Conservation (phyloP, 2,797 vertebrate genomes). For the Nyctalus aviator region DNA sequence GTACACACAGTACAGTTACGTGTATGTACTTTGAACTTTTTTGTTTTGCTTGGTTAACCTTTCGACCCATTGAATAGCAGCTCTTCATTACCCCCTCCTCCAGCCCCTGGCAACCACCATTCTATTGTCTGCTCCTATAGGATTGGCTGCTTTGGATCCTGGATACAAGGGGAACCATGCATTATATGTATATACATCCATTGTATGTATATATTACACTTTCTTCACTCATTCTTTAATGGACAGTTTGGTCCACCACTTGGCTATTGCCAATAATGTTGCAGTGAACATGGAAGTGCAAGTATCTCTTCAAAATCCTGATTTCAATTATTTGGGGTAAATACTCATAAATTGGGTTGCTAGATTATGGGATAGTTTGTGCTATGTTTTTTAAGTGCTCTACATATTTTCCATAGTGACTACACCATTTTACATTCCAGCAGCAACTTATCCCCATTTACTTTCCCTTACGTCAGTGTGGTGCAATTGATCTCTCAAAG, state of each 20-base stretch:
- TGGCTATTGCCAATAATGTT: neutral
- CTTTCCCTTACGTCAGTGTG: neutral
- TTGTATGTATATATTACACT: neutral
- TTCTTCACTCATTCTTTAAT: neutral
- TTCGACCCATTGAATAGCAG: neutral
- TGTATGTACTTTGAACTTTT: neutral
- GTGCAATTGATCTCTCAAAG: neutral
- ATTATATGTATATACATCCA: no score
- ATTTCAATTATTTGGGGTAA: neutral
- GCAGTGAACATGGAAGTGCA: neutral
- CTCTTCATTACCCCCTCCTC: neutral
- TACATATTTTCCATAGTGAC: neutral
- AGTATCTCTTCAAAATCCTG: neutral
- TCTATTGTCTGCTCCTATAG: neutral
- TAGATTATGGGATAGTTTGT: neutral
- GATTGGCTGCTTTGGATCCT: neutral
- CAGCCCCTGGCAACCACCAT: neutral
- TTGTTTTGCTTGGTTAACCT: neutral
- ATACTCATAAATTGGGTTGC: neutral
- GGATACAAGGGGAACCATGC: neutral
- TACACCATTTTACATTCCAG: neutral
- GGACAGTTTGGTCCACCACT: neutral
- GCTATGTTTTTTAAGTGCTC: neutral
- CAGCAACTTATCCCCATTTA: neutral
- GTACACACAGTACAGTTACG: neutral